A percentile compares a stretch with the other conserved stretches of the same genome.
phyloP scores from a whole-genome alignment of 1,140 invertebrate species.

The Trichoplusia ni region DNA sequence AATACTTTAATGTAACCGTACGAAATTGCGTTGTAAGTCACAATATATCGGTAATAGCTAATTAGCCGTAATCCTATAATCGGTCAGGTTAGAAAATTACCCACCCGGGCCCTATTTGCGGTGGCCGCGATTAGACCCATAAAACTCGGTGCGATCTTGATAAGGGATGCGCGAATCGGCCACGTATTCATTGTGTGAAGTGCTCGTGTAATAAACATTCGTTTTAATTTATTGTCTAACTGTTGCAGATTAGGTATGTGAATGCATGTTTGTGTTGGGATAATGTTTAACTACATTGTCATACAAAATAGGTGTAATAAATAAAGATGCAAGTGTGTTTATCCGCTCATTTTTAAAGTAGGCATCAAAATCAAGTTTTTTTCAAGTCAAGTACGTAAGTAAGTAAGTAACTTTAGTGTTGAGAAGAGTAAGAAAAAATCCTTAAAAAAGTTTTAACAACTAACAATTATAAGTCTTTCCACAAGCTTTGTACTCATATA shows the following conservation, averaged over 20 bases:
- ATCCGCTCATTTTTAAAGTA: too few relatives aligned
- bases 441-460: too few relatives aligned
- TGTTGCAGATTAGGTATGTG: slow-evolving; percentile 14
- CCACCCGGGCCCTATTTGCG: slow-evolving; percentile 73
- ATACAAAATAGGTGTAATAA: not conserved
- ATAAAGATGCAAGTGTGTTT: too few relatives aligned
- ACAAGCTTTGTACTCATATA: too few relatives aligned
- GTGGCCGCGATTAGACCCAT: slow-evolving; percentile 73
- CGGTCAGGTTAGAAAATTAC: slow-evolving; percentile 76
- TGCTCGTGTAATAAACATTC: slow-evolving; percentile 30
- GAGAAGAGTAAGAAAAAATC: too few relatives aligned
- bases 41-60: slow-evolving; percentile 76
- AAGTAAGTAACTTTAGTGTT: too few relatives aligned
- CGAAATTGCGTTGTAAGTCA: slow-evolving; percentile 55
- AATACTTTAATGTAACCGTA: slow-evolving; percentile 29
- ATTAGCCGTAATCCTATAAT: slow-evolving; percentile 78
- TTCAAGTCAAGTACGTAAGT: too few relatives aligned
- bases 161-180: slow-evolving; percentile 74
- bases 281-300: not conserved
- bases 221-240: slow-evolving; percentile 31
- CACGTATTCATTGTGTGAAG: slow-evolving; percentile 37
- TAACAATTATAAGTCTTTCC: too few relatives aligned
- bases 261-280: slow-evolving; percentile 1
- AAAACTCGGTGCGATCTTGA: slow-evolving; percentile 77
- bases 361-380: too few relatives aligned